A percentile compares a stretch with the other conserved stretches of the same genome.
Evolutionary conservation across 2,797 vertebrate species (phyloP).

Genomic region (Oryzias dopingdopingensis): DNA sequence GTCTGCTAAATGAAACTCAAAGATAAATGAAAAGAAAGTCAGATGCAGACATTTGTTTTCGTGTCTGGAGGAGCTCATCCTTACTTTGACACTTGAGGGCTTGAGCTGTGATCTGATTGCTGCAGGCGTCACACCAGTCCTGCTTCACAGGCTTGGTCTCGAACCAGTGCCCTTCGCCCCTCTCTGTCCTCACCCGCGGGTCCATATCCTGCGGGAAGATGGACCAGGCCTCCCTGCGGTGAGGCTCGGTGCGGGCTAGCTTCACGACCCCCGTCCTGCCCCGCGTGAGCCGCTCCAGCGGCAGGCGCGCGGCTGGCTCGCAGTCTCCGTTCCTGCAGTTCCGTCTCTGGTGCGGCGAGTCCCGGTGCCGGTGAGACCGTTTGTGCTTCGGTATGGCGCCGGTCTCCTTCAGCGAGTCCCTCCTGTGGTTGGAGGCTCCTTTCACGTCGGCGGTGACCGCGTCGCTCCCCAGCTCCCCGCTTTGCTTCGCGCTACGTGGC

Average conservation of each 20-base stretch:
- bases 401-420: slow-evolving; percentile 32
- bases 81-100: slow-evolving; percentile 86
- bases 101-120: slow-evolving; percentile 73
- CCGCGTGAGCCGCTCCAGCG: slow-evolving; percentile 71
- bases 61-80: slow-evolving; percentile 40
- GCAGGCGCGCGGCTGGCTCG: slow-evolving; percentile 33
- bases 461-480: slow-evolving; percentile 20
- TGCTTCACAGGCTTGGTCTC: slow-evolving; percentile 58
- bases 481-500: slow-evolving; percentile 62
- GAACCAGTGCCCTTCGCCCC: slow-evolving; percentile 86
- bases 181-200: slow-evolving; percentile 77
- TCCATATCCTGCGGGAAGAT: slow-evolving; percentile 83
- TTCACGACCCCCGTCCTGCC: slow-evolving; percentile 76
- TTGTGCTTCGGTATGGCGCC: slow-evolving; percentile 18
- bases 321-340: slow-evolving; percentile 26
- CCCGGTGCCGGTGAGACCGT: slow-evolving; percentile 34
- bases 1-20: background rate
- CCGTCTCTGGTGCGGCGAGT: slow-evolving; percentile 29
- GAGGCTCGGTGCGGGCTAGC: slow-evolving; percentile 74
- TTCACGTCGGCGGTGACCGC: slow-evolving; percentile 24
- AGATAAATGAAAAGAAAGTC: background rate
- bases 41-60: background rate
- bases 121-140: slow-evolving; percentile 91
- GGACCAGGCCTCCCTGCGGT: slow-evolving; percentile 86
- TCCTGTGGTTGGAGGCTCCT: slow-evolving; percentile 30